Evolutionary conservation across 2,113 vertebrate species (phyloP), one percentile per base, ranked within the genome.

Genomic region (Paratilapia polleni): DNA sequence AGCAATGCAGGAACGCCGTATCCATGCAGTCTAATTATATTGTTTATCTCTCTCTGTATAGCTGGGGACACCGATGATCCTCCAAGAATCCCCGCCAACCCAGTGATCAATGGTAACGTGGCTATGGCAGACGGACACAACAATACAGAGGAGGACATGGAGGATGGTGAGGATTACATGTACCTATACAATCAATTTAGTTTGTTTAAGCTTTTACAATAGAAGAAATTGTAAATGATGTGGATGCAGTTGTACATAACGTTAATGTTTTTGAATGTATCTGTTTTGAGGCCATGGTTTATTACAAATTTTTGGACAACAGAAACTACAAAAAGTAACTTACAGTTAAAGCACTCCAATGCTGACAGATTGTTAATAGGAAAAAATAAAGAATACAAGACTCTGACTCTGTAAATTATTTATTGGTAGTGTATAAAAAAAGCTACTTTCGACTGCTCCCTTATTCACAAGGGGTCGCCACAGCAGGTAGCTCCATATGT

Each of bases 101-200:
- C 98, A 85, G 98, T 99, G 85, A 99, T 99, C 95, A 99, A 99
- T 88, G 98, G 98, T 82, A 99, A 99, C 81, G 95, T 99, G 93
- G 97, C 98, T n/a, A 97, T 99, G 97, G 97, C 97, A 77, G 98
- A 99, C 0, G 98, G 98, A 74, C 98, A 99, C 91, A 98, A 97
- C 94, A 99, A 98, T 94, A 96, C 97, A 60, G 98, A 99, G 90
- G 98, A 99, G 89, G 98, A 99, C 81, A 99, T 99, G 98, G 98
- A 99, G 91, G 98, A 99, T 57, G 98, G 98, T 99, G 88, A 96
- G 97, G n/a, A 75, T 15, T 31, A 62, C 34, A 31, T 41, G 15
- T n/a, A n/a, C 24, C 47, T 52, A 4, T 24, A 20, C 19, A 38
- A 26, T 78, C 22, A 15, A 2, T 73, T 54, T 31, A 20, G 26